Percentiles rank a stretch among this genome's conserved stretches.
These are phyloP conservation scores for Cercopithecus diana DNA, from an alignment of 2,797 vertebrate genomes.

Conservation along the genomic window DNA sequence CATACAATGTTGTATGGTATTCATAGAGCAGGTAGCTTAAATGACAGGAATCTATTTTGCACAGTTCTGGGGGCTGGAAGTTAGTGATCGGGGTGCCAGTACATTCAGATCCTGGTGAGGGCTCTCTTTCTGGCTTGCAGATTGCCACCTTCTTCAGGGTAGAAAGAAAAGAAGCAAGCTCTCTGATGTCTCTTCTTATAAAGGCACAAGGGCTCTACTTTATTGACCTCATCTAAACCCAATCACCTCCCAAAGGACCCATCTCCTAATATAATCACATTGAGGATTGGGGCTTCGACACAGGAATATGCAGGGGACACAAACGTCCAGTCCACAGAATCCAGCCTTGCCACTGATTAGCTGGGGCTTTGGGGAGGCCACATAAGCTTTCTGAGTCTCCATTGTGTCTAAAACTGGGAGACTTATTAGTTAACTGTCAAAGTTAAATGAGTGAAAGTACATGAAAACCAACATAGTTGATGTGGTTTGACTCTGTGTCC, in stretches of 20 bases:
- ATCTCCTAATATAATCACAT: no score
- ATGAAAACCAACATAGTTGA: no score
- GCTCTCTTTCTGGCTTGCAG: neutral
- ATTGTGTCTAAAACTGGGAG: neutral
- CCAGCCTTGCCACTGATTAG: neutral
- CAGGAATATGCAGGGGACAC: fast-evolving
- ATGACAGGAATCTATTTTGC: neutral
- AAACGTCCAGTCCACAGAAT: neutral
- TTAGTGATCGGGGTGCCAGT: neutral
- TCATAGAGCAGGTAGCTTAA: neutral
- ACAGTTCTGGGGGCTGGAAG: neutral
- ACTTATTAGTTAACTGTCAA: neutral
- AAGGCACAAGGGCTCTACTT: neutral
- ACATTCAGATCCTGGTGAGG: neutral
- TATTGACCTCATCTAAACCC: neutral
- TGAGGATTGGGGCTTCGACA: neutral
- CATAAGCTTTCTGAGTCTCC: neutral
- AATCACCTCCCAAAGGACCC: neutral
- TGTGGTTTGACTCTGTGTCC: no score
- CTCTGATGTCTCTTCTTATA: neutral
- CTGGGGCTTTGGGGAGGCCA: neutral
- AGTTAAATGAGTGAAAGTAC: neutral
- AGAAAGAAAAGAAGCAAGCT: neutral
- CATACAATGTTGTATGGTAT: no score
- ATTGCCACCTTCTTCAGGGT: neutral